Percentiles rank a stretch among this genome's conserved stretches.
phyloP scores from a whole-genome alignment of 2,888 invertebrate genomes.

The Colostygia pectinataria region DNA sequence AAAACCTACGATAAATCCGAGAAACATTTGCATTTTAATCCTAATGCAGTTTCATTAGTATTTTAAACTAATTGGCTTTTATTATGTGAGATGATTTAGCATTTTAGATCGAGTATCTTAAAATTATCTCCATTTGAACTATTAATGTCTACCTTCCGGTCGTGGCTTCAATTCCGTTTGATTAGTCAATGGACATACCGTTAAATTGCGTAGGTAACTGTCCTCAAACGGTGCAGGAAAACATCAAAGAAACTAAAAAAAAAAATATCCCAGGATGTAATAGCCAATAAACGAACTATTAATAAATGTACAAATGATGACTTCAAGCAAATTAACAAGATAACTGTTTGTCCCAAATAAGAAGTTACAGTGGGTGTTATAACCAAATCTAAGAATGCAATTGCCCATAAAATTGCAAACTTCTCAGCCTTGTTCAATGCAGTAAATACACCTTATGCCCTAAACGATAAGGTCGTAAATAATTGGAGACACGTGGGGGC shows the following conservation, averaged over 20 bases:
- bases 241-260: no score
- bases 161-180: no score
- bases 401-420: constrained; percentile 11
- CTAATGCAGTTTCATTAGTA: constrained; percentile 22
- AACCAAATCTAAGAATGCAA: constrained; percentile 26
- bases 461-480: constrained; percentile 8
- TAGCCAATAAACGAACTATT: neutral
- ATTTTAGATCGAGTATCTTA: no score
- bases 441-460: constrained; percentile 4
- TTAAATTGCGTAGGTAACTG: no score
- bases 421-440: constrained; percentile 12
- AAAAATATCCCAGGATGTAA: no score
- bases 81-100: neutral
- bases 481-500: constrained; percentile 13
- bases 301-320: constrained; percentile 14
- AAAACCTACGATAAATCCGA: constrained; percentile 53
- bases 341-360: constrained; percentile 21
- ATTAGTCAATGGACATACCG: no score
- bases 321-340: constrained; percentile 17
- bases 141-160: no score
- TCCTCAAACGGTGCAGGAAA: no score
- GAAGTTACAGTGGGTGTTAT: constrained; percentile 29
- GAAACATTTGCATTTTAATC: constrained; percentile 24
- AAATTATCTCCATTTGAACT: no score
- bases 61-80: constrained; percentile 15